Evolutionary conservation across 2,113 vertebrate genomes (phyloP).

Genomic region (Elephas maximus): DNA sequence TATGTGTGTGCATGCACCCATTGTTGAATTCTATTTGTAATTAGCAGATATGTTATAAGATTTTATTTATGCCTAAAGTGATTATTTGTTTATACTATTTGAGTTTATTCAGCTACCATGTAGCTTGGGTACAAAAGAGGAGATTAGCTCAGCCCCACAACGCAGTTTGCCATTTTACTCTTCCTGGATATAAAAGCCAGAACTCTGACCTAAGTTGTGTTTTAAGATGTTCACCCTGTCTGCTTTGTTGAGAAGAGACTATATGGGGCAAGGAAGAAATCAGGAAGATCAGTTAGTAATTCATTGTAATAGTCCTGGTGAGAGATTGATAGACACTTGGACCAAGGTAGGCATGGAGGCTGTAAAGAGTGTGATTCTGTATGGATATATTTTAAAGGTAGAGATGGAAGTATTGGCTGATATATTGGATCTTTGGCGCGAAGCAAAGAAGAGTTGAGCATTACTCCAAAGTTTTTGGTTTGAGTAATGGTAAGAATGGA

Average conservation of each 20-base stretch:
- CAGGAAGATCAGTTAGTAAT: background rate
- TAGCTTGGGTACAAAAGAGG: background rate
- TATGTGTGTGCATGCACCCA: background rate
- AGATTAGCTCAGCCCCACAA: background rate
- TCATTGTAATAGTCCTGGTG: background rate
- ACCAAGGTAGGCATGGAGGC: background rate
- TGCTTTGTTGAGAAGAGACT: background rate
- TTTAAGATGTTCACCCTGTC: background rate
- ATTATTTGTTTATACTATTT: background rate
- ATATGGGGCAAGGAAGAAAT: background rate
- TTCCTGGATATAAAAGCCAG: background rate
- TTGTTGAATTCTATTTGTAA: background rate
- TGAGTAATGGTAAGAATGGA: background rate
- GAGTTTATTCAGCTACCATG: background rate
- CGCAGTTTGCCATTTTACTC: background rate
- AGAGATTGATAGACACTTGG: background rate
- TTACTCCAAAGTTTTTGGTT: background rate
- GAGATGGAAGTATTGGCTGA: background rate
- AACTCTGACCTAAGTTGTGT: background rate
- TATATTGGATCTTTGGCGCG: background rate
- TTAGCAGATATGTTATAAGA: background rate
- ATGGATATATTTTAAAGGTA: background rate
- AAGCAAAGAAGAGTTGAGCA: background rate
- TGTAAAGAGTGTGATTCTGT: background rate
- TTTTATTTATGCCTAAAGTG: background rate